Evolutionary conservation across 2,888 invertebrate species (phyloP).

Genomic region (Lycocerus yunnanus): DNA sequence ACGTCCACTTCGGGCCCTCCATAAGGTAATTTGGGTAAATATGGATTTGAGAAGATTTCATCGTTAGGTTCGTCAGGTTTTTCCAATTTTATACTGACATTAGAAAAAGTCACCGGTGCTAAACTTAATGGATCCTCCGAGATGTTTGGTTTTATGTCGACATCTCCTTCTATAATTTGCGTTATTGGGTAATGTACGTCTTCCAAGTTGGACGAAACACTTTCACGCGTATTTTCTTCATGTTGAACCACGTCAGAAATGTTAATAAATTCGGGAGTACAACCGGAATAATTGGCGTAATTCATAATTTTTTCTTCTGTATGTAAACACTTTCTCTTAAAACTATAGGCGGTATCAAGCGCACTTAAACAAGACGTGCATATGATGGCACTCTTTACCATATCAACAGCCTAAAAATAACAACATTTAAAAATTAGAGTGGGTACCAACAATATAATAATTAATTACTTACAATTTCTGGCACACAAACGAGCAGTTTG

Average conservation of each 20-base stretch:
- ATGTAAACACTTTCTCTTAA: constrained; percentile 18
- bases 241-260: constrained; percentile 12
- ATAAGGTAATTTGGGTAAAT: not conserved
- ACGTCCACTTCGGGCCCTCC: constrained; percentile 19
- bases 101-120: not conserved
- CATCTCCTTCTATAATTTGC: constrained; percentile 7
- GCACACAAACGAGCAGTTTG: constrained; percentile 15
- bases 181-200: constrained; percentile 12
- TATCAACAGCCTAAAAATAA: constrained; percentile 17
- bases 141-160: constrained; percentile 9
- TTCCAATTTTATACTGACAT: not conserved
- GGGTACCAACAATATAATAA: not conserved
- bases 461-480: constrained; percentile 14
- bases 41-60: not conserved
- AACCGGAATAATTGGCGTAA: constrained; percentile 8
- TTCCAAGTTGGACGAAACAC: not conserved
- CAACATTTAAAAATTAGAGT: not conserved
- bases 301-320: constrained; percentile 16
- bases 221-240: not conserved
- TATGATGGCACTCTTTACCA: constrained; percentile 11
- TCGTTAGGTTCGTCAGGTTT: not conserved
- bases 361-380: constrained; percentile 11
- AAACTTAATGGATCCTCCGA: not conserved
- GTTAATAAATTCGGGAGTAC: constrained; percentile 5
- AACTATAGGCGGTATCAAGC: constrained; percentile 16